phyloP scores from a whole-genome alignment of 1,140 invertebrate genomes.

The Nasonia longicornis region DNA sequence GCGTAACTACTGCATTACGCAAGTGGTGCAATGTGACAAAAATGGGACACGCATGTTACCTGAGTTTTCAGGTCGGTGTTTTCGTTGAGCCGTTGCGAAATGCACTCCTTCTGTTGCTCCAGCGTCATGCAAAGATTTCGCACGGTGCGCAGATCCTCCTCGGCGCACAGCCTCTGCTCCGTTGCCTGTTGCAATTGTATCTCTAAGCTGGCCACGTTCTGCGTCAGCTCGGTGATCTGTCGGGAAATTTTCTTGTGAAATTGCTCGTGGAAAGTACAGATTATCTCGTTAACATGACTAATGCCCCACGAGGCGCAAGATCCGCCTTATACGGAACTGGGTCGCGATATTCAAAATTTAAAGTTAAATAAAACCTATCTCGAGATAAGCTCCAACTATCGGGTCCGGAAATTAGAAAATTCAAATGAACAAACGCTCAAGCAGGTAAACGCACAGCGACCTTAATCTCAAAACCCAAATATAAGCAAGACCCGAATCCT shows the following conservation, averaged over 20 bases:
- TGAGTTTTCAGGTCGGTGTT: conserved; percentile 61
- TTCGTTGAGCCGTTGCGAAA: conserved; percentile 63
- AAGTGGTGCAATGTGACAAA: not conserved
- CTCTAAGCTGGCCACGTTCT: conserved; percentile 70
- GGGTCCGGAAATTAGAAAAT: not conserved
- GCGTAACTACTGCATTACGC: not conserved
- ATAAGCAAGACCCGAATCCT: not conserved
- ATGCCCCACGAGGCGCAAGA: too few relatives aligned
- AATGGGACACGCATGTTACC: conserved; percentile 52
- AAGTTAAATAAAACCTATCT: too few relatives aligned
- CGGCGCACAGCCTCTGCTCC: conserved; percentile 60
- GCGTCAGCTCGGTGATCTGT: conserved; percentile 70
- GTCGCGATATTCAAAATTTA: too few relatives aligned
- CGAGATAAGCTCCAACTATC: too few relatives aligned
- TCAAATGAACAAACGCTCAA: not conserved
- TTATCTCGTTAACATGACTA: too few relatives aligned
- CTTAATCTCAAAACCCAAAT: not conserved
- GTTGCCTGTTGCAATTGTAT: conserved; percentile 66
- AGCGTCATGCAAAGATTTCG: conserved; percentile 70
- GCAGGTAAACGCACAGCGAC: not conserved
- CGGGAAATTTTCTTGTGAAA: not conserved
- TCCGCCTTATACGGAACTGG: too few relatives aligned
- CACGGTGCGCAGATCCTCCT: conserved; percentile 67
- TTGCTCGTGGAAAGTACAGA: too few relatives aligned
- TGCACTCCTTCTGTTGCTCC: conserved; percentile 70